A percentile compares a stretch with the other conserved stretches of the same genome.
Evolutionary conservation across 2,113 vertebrate species (phyloP).

Genomic region (Noctilio leporinus): DNA sequence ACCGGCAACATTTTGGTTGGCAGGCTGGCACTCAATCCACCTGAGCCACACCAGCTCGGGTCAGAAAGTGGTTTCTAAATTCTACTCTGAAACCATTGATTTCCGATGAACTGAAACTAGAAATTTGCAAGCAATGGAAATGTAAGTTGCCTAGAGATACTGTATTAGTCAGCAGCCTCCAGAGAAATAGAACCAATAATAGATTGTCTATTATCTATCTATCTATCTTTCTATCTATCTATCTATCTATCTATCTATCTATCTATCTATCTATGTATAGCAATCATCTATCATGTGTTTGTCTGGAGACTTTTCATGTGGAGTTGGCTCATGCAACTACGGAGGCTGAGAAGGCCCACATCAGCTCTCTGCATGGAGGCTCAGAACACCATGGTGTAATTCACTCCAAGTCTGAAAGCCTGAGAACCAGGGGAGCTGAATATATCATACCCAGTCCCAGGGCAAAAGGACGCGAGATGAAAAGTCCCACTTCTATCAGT

Average conservation of each 20-base stretch:
- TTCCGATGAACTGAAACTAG: background rate
- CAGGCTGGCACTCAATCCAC: no score
- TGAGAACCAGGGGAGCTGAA: background rate
- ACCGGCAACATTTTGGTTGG: no score
- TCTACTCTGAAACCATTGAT: background rate
- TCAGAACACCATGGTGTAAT: background rate
- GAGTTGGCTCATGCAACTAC: background rate
- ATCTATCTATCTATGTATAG: background rate
- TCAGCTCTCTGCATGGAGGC: background rate
- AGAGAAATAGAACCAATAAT: background rate
- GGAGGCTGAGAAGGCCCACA: background rate
- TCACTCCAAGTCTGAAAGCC: background rate
- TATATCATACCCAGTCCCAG: background rate
- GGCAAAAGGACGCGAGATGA: background rate
- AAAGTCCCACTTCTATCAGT: background rate
- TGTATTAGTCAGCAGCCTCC: background rate
- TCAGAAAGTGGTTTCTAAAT: background rate
- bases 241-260: background rate
- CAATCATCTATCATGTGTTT: background rate
- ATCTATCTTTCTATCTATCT: background rate
- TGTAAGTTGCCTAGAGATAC: background rate
- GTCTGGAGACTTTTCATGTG: background rate
- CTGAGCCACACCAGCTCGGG: no score
- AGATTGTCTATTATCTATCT: background rate
- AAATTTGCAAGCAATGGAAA: background rate